Conservation (phyloP, 2,797 vertebrate species). For the Myotis findleyi region DNA sequence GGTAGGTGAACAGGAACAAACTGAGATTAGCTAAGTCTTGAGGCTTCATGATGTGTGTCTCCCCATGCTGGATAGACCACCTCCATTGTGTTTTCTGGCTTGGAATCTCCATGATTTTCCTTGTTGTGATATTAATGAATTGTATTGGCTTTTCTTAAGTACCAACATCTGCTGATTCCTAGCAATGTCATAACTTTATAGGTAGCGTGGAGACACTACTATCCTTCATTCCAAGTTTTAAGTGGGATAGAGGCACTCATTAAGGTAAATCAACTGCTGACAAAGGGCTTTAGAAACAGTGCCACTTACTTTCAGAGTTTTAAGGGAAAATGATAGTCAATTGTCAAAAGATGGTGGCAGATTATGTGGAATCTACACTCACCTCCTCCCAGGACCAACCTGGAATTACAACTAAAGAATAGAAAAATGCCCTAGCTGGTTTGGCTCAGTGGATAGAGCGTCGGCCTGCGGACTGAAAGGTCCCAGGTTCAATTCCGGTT, state of each 20-base stretch:
- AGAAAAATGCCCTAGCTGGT: too few species aligned
- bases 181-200: neutral
- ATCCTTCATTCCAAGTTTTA: neutral
- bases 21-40: neutral
- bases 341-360: neutral
- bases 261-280: neutral
- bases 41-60: neutral
- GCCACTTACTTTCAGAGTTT: neutral
- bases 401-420: neutral
- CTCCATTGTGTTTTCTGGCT: neutral
- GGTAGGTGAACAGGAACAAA: neutral
- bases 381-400: neutral
- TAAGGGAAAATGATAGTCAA: neutral
- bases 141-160: neutral
- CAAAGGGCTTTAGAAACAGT: neutral
- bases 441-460: too few species aligned
- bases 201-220: neutral
- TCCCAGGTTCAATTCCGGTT: too few species aligned
- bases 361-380: neutral
- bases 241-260: neutral
- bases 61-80: fast-evolving
- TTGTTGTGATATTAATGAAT: conserved; percentile 7
- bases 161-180: neutral
- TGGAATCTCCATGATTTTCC: neutral
- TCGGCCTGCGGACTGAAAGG: too few species aligned